These are phyloP conservation scores for Xenopus tropicalis DNA, from an alignment of 2,113 vertebrate species.

Conservation along the genomic window DNA sequence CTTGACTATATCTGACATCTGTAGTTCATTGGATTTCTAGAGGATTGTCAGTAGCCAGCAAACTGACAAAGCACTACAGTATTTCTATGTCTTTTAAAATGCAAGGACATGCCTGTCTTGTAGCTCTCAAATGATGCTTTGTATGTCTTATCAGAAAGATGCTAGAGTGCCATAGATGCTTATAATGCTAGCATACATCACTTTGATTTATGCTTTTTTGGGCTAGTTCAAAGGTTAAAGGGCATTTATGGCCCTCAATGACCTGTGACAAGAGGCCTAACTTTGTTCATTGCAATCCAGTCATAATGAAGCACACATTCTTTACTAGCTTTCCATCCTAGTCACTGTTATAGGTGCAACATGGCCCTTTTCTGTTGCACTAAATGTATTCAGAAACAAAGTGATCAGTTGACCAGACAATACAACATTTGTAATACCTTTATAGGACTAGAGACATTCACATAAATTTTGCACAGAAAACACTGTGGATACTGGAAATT, in stretches of 20 bases:
- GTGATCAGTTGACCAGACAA: no score
- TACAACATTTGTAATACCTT: no score
- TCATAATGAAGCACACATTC: constrained; percentile 24
- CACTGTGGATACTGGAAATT: no score
- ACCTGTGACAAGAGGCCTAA: constrained; percentile 21
- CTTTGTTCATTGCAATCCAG: constrained; percentile 10
- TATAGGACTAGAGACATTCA: no score
- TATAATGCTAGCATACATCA: neutral
- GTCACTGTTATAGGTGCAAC: neutral
- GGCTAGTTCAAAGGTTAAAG: constrained; percentile 39
- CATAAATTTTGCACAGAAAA: no score
- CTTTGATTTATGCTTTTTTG: constrained; percentile 21
- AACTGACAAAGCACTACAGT: constrained; percentile 32
- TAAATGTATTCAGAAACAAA: no score
- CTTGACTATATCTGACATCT: constrained; percentile 36
- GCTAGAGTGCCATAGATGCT: constrained; percentile 4
- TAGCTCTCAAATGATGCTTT: constrained; percentile 25
- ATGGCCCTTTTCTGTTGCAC: neutral
- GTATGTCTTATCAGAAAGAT: constrained; percentile 12
- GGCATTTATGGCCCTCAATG: constrained; percentile 15
- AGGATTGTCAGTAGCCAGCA: constrained; percentile 16
- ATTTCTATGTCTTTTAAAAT: constrained; percentile 23
- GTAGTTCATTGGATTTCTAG: constrained; percentile 30
- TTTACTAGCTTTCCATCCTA: neutral
- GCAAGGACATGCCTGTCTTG: constrained; percentile 10